Percentiles rank a stretch among this genome's conserved stretches.
These are phyloP conservation scores for Meandrusa payeni DNA, from an alignment of 2,888 invertebrate species.

Conservation along the genomic window DNA sequence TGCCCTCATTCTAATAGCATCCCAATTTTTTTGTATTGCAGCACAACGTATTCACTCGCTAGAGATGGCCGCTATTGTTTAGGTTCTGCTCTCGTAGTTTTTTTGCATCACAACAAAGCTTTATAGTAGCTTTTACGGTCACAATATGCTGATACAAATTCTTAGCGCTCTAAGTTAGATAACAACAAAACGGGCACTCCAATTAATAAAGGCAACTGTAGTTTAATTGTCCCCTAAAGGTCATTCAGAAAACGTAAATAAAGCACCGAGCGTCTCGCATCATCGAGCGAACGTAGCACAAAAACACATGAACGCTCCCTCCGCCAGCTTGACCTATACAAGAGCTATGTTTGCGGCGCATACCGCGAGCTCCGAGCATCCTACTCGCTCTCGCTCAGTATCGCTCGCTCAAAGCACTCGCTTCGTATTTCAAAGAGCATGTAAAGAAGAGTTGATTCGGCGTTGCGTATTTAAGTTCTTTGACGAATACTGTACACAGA, in stretches of 20 bases:
- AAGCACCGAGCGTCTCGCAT: conserved; percentile 3
- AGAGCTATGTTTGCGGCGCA: not conserved
- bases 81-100: not conserved
- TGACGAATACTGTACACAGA: too few relatives aligned
- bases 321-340: conserved; percentile 6
- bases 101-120: conserved; percentile 8
- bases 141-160: not conserved
- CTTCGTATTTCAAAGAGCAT: too few relatives aligned
- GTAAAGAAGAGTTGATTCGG: too few relatives aligned
- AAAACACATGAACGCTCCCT: not conserved
- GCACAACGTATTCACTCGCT: not conserved
- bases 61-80: conserved; percentile 4
- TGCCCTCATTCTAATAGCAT: not conserved
- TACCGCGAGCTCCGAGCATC: too few relatives aligned
- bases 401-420: too few relatives aligned
- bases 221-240: not conserved
- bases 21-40: not conserved
- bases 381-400: too few relatives aligned
- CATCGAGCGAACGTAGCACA: too few relatives aligned
- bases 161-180: not conserved
- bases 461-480: too few relatives aligned
- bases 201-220: not conserved
- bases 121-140: not conserved
- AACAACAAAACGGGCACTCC: not conserved
- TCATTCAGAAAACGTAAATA: conserved; percentile 5